Percentiles rank a stretch among this genome's conserved stretches.
Evolutionary conservation across 2,888 invertebrate species (phyloP).

Genomic region (Temnothorax rugatulus): DNA sequence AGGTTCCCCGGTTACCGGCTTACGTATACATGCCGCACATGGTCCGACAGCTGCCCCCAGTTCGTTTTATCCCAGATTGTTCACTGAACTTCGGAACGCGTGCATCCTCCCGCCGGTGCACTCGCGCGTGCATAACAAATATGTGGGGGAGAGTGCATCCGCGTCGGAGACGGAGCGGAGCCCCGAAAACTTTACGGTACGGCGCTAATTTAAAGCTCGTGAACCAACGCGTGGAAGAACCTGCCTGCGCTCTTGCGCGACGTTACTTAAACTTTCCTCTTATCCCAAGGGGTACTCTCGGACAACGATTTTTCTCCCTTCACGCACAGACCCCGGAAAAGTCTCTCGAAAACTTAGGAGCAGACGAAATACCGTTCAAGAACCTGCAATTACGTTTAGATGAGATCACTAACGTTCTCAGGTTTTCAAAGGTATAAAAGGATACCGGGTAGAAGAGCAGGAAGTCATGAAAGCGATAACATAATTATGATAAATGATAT

Average conservation of each 20-base stretch:
- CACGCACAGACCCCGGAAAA: background rate
- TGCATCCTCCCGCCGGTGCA: slow-evolving; percentile 27
- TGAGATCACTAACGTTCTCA: background rate
- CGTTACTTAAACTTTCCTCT: background rate
- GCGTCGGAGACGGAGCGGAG: background rate
- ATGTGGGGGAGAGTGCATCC: slow-evolving; percentile 23
- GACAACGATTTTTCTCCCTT: background rate
- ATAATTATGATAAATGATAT: slow-evolving; percentile 14
- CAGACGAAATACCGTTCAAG: background rate
- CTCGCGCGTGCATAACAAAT: slow-evolving; percentile 64
- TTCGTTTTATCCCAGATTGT: slow-evolving; percentile 64
- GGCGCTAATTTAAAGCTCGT: slow-evolving; percentile 34
- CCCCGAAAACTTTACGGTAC: slow-evolving; percentile 44
- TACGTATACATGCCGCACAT: slow-evolving; percentile 70
- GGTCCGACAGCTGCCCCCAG: slow-evolving; percentile 65
- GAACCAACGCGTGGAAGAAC: background rate
- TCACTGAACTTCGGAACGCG: slow-evolving; percentile 70
- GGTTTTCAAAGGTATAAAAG: background rate
- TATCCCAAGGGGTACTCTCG: background rate
- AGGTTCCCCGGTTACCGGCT: slow-evolving; percentile 47
- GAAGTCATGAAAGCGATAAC: background rate
- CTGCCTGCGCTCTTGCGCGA: background rate
- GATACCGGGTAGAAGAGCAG: too few species aligned
- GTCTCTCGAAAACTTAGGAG: background rate
- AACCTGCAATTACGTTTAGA: background rate